These are phyloP conservation scores for Liparis tanakae DNA, from an alignment of 2,797 vertebrate species.

Conservation along the genomic window DNA sequence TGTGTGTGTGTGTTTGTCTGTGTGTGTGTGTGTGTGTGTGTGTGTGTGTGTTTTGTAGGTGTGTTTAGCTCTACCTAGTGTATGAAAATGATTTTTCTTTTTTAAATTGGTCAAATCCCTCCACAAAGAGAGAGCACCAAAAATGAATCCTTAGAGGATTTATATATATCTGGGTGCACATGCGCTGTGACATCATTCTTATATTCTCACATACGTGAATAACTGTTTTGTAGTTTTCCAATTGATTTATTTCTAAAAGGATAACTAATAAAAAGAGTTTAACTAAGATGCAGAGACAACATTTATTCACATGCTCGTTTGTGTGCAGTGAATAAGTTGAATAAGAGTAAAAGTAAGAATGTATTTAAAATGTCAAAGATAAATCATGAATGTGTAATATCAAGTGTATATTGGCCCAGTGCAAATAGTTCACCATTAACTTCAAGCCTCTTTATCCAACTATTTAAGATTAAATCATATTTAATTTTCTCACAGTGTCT, in stretches of 20 bases:
- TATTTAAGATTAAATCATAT: neutral
- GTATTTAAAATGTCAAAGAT: neutral
- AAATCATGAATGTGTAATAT: neutral
- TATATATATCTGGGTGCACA: constrained; percentile 28
- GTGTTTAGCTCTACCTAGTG: constrained; percentile 51
- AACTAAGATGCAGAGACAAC: neutral
- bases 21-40: too few relatives aligned
- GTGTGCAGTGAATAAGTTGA: neutral
- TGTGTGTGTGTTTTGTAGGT: neutral
- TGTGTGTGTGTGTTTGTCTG: too few relatives aligned
- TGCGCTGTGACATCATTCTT: neutral
- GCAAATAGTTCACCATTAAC: neutral
- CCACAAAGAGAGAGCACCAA: constrained; percentile 14
- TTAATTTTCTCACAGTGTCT: neutral
- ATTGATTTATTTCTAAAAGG: neutral
- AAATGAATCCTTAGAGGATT: constrained; percentile 53
- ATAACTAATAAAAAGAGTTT: neutral
- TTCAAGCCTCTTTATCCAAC: neutral
- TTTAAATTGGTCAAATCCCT: neutral
- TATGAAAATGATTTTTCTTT: neutral
- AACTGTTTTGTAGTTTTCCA: neutral
- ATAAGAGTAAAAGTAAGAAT: neutral
- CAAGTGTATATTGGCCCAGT: neutral
- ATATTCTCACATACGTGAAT: neutral
- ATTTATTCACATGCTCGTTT: neutral